phyloP scores from a whole-genome alignment of 1,140 invertebrate species.

The Danaus melanippus region DNA sequence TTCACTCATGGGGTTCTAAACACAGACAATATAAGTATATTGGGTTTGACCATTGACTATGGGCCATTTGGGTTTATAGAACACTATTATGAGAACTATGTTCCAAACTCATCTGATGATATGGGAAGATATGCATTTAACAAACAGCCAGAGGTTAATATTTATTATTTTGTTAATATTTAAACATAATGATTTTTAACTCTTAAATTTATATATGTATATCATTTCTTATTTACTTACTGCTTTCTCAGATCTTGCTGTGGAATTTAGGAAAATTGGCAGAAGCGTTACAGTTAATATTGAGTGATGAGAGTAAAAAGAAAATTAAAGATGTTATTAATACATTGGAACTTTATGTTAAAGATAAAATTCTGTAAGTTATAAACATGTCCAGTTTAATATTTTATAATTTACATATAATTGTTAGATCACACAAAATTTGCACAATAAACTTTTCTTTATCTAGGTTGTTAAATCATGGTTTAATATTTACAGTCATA shows the following conservation, averaged over 20 bases:
- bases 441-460: no score
- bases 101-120: slow-evolving; percentile 78
- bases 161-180: slow-evolving; percentile 1
- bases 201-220: slow-evolving; percentile 1
- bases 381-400: not conserved
- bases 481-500: slow-evolving; percentile 27
- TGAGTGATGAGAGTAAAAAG: slow-evolving; percentile 55
- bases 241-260: slow-evolving; percentile 64
- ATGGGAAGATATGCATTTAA: slow-evolving; percentile 72
- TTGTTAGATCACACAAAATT: no score
- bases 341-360: slow-evolving; percentile 43
- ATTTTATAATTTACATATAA: no score
- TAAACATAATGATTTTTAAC: not conserved
- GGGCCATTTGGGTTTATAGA: slow-evolving; percentile 81
- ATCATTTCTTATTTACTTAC: not conserved
- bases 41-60: slow-evolving; percentile 80
- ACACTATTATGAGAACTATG: slow-evolving; percentile 73
- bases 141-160: slow-evolving; percentile 60
- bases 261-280: slow-evolving; percentile 77
- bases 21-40: slow-evolving; percentile 79
- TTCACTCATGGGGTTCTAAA: slow-evolving; percentile 81
- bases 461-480: no score
- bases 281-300: slow-evolving; percentile 68
- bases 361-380: slow-evolving; percentile 53
- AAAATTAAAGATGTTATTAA: slow-evolving; percentile 37